phyloP scores from a whole-genome alignment of 1,140 invertebrate species.

The Zaprionus davidi region DNA sequence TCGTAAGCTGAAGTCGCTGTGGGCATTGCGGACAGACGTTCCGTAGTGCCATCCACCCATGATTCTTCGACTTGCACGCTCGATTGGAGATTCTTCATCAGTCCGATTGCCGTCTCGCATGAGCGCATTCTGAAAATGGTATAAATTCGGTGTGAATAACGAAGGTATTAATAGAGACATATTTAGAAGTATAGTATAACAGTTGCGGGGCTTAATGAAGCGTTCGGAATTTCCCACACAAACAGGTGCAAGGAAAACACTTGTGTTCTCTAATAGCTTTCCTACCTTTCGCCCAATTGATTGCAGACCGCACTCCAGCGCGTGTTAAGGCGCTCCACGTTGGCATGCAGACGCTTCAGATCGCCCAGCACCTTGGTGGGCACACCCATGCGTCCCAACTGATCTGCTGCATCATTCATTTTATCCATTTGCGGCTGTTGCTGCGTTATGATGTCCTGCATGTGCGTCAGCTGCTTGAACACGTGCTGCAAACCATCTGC shows the following conservation, averaged over 20 bases:
- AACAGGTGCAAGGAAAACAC: neutral
- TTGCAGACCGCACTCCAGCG: conserved; percentile 96
- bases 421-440: conserved; percentile 95
- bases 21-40: conserved; percentile 81
- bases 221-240: neutral
- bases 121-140: conserved; percentile 89
- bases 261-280: neutral
- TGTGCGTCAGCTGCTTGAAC: conserved; percentile 83
- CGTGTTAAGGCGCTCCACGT: conserved; percentile 93
- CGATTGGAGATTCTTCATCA: conserved; percentile 94
- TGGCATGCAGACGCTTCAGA: conserved; percentile 96
- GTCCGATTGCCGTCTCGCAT: conserved; percentile 93
- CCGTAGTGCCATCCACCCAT: conserved; percentile 91
- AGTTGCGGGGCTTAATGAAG: conserved; percentile 24
- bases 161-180: conserved; percentile 16
- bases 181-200: neutral
- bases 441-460: conserved; percentile 92
- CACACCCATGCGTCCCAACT: conserved; percentile 91
- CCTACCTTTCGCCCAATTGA: conserved; percentile 94
- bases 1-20: conserved; percentile 84
- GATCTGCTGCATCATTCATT: conserved; percentile 94
- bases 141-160: conserved; percentile 41
- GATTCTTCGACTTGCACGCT: conserved; percentile 93
- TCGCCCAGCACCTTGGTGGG: conserved; percentile 89
- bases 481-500: conserved; percentile 90